phyloP scores from a whole-genome alignment of 2,888 invertebrate species.

The Meteorus cinctellus region DNA sequence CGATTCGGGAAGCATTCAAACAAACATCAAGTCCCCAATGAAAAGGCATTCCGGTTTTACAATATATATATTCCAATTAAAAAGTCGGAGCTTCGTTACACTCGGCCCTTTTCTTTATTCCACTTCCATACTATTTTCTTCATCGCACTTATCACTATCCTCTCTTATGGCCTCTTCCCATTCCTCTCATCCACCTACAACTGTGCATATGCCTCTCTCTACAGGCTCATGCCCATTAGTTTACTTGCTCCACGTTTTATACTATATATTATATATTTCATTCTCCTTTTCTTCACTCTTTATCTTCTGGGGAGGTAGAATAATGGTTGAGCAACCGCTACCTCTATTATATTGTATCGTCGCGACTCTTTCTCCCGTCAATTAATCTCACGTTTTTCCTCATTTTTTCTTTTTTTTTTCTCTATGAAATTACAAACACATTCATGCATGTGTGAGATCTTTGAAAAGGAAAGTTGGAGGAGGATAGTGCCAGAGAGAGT shows the following conservation, averaged over 20 bases:
- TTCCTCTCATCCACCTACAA: conserved; percentile 40
- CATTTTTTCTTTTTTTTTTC: conserved; percentile 30
- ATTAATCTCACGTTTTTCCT: conserved; percentile 63
- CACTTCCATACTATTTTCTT: conserved; percentile 49
- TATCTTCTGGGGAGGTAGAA: conserved; percentile 21
- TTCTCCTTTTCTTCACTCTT: conserved; percentile 63
- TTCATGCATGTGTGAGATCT: background rate
- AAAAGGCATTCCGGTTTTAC: conserved; percentile 73
- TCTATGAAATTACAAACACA: conserved; percentile 58
- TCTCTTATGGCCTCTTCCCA: conserved; percentile 33
- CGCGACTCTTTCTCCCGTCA: conserved; percentile 62
- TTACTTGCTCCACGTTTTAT: conserved; percentile 45
- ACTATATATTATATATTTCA: background rate
- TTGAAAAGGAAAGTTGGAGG: background rate
- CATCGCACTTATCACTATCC: conserved; percentile 25
- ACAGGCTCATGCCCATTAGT: conserved; percentile 25
- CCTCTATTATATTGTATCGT: conserved; percentile 35
- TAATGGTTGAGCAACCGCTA: conserved; percentile 45
- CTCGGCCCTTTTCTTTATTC: conserved; percentile 63
- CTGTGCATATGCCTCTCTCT: conserved; percentile 29
- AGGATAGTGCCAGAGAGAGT: background rate
- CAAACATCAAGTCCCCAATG: conserved; percentile 67
- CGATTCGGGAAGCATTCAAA: conserved; percentile 69
- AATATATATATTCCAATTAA: conserved; percentile 72
- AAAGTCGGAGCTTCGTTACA: conserved; percentile 73